Evolutionary conservation across 1,140 invertebrate genomes (phyloP).

Genomic region (Achatina immaculata): DNA sequence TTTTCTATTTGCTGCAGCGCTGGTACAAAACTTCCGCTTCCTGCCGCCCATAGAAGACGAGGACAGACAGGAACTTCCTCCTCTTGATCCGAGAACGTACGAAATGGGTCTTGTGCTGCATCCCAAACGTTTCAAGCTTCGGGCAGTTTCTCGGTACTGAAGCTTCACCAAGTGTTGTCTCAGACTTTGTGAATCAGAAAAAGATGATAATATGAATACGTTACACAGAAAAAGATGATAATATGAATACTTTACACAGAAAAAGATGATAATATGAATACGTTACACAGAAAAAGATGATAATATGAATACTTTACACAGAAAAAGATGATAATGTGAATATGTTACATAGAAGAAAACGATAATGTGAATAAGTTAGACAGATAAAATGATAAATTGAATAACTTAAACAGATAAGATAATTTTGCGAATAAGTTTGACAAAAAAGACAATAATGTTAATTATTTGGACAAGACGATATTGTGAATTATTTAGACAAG

Average conservation of each 20-base stretch:
- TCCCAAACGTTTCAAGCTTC: conserved; percentile 53
- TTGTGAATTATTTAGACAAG: too few relatives aligned
- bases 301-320: background rate
- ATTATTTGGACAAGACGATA: too few relatives aligned
- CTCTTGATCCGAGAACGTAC: conserved; percentile 57
- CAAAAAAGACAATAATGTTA: too few relatives aligned
- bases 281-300: background rate
- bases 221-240: background rate
- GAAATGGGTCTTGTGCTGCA: conserved; percentile 63
- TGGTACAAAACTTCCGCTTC: conserved; percentile 72
- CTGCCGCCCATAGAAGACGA: conserved; percentile 35
- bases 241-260: background rate
- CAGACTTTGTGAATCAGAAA: background rate
- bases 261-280: background rate
- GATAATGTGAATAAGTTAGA: too few relatives aligned
- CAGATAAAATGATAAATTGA: too few relatives aligned
- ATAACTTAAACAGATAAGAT: too few relatives aligned
- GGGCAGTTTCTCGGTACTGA: conserved; percentile 31
- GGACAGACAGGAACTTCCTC: conserved; percentile 32
- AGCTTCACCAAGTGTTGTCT: background rate
- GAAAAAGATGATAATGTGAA: background rate
- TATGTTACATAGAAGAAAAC: background rate
- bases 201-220: background rate
- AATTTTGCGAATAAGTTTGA: too few relatives aligned
- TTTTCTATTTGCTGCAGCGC: conserved; percentile 59